These are phyloP conservation scores for Hydriomena furcata DNA, from an alignment of 2,888 invertebrate species.

Conservation along the genomic window DNA sequence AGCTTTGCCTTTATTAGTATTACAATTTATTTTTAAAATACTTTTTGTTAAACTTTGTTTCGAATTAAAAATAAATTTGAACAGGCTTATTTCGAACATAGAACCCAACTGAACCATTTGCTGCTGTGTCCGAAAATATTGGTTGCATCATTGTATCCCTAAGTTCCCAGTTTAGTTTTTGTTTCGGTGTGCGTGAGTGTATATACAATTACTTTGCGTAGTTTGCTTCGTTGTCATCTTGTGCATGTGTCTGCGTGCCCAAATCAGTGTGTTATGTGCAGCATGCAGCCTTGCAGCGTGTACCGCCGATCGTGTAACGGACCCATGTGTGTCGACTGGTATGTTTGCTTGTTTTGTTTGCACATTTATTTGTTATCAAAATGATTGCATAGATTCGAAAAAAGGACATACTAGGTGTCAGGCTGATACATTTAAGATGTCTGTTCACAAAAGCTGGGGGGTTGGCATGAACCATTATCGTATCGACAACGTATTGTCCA, in stretches of 20 bases:
- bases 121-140: background rate
- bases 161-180: background rate
- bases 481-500: no score
- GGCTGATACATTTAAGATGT: no score
- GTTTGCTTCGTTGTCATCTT: constrained; percentile 67
- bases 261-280: constrained; percentile 73
- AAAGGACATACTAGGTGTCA: no score
- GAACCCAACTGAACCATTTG: no score
- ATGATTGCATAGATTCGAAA: no score
- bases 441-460: no score
- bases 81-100: no score
- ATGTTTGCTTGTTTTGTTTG: constrained; percentile 44
- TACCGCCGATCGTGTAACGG: constrained; percentile 68
- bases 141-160: background rate
- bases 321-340: constrained; percentile 76
- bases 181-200: constrained; percentile 1
- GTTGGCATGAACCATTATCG: no score
- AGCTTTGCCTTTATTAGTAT: no score
- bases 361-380: background rate
- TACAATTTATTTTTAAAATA: no score
- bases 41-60: no score
- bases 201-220: constrained; percentile 13
- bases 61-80: no score
- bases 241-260: constrained; percentile 76
- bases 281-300: constrained; percentile 65